These are phyloP conservation scores for Columba guinea DNA, from an alignment of 2,797 vertebrate species.

Conservation along the genomic window DNA sequence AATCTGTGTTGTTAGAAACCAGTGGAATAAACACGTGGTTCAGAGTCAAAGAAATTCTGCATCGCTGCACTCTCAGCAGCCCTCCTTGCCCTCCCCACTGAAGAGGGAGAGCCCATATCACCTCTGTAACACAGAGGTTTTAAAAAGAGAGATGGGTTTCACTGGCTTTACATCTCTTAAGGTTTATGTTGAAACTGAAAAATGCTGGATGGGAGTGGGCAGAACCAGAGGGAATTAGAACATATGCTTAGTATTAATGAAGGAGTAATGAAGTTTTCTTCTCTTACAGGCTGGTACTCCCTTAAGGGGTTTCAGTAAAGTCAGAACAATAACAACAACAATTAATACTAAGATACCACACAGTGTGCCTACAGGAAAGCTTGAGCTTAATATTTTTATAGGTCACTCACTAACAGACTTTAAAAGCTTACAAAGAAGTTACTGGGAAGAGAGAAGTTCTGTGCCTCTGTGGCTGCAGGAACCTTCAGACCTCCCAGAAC, in stretches of 20 bases:
- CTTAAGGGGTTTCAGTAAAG: neutral
- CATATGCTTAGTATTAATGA: neutral
- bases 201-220: neutral
- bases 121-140: neutral
- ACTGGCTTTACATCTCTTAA: neutral
- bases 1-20: neutral
- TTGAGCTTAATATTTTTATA: neutral
- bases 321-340: constrained; percentile 1
- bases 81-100: neutral
- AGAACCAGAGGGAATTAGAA: neutral
- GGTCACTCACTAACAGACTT: neutral
- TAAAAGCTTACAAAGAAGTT: neutral
- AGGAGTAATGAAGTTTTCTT: neutral
- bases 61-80: neutral
- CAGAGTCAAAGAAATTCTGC: neutral
- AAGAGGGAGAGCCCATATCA: neutral
- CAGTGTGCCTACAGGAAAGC: neutral
- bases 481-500: constrained; percentile 5
- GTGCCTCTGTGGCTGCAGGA: neutral
- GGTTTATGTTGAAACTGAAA: neutral
- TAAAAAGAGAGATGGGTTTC: neutral
- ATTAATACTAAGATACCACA: neutral
- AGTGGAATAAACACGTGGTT: neutral
- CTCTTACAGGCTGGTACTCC: neutral
- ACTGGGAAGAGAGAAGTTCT: neutral